Evolutionary conservation across 2,797 vertebrate genomes (phyloP).

Genomic region (Chelon labrosus): DNA sequence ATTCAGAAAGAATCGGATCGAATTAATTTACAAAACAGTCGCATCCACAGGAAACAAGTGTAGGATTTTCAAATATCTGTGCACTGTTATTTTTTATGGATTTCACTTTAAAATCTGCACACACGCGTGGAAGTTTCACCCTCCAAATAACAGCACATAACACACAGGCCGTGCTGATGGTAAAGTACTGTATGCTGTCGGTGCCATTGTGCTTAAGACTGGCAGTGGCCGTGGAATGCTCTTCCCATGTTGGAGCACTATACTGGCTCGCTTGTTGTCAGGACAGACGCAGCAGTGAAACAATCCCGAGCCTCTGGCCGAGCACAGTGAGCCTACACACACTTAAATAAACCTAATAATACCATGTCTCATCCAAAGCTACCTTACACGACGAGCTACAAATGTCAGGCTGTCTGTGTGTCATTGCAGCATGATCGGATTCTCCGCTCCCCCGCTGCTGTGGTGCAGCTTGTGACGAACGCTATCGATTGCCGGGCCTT

Average conservation of each 20-base stretch:
- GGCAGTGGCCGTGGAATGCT: slow-evolving; percentile 72
- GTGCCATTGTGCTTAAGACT: slow-evolving; percentile 55
- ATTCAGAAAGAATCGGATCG: neutral
- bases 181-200: slow-evolving; percentile 53
- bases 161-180: slow-evolving; percentile 31
- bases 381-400: slow-evolving; percentile 51
- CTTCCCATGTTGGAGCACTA: slow-evolving; percentile 45
- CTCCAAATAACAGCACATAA: slow-evolving; percentile 8
- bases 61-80: neutral
- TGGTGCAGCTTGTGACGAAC: slow-evolving; percentile 61
- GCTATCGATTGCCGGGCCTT: slow-evolving; percentile 66
- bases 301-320: slow-evolving; percentile 61
- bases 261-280: slow-evolving; percentile 68
- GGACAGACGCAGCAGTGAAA: slow-evolving; percentile 62
- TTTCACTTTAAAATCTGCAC: neutral
- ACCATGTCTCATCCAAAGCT: slow-evolving; percentile 66
- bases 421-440: slow-evolving; percentile 62
- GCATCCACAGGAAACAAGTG: neutral
- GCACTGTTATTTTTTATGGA: neutral
- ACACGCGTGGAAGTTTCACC: too few species aligned
- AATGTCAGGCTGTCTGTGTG: slow-evolving; percentile 59
- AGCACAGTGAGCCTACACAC: slow-evolving; percentile 62
- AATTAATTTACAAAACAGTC: neutral
- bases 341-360: slow-evolving; percentile 69
- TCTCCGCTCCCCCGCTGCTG: slow-evolving; percentile 43